Evolutionary conservation across 2,888 invertebrate species (phyloP), one percentile per base, ranked within the genome.

Genomic region (Coronaproctus castanopsis): DNA sequence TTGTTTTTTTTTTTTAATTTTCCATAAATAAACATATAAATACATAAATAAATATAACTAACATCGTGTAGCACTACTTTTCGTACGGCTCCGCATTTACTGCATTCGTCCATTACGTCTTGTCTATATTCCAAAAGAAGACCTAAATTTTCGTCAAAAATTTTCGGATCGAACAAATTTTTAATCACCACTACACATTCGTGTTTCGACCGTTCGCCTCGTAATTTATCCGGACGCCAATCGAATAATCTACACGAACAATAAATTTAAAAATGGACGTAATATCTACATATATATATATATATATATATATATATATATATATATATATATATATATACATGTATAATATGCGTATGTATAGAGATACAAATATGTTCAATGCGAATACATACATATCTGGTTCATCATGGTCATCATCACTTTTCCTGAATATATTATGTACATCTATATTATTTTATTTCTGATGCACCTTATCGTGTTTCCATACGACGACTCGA

Each of bases 211-310:
- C 92, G 78, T 68, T 89, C 87, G 1, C 89, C 90, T 36, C 83
- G 75, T 70, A 88, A 78, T 70, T 88, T 89, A 67, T 97, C 96
- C 0, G 96, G 95, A 62, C 89, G 78, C 98, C 98, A 98, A 71
- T 92, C 95, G 71, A 98, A 89, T 55, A 96, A 74, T 69, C 85
- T 84, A 66, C 19, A 68, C n/a, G n/a, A n/a, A n/a, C n/a, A 67
- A 61, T 55, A 58, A 63, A 51, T 21, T 52, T 52, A 24, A 3
- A 36, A 23, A 23, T 49, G 19, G 14, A 21, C 21, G 22, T 51
- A 22, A 51, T 55, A 55, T 21, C 18, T 24, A n/a, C 19, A 52
- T 18, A 10, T 52, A 52, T 18, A n/a, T 48, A 10, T 48, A n/a
- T 48, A 14, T 10, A 10, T 48, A 14, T 48, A 48, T 14, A 48